Conservation (phyloP, 2,113 vertebrate species). For the Seriola dumerili region DNA sequence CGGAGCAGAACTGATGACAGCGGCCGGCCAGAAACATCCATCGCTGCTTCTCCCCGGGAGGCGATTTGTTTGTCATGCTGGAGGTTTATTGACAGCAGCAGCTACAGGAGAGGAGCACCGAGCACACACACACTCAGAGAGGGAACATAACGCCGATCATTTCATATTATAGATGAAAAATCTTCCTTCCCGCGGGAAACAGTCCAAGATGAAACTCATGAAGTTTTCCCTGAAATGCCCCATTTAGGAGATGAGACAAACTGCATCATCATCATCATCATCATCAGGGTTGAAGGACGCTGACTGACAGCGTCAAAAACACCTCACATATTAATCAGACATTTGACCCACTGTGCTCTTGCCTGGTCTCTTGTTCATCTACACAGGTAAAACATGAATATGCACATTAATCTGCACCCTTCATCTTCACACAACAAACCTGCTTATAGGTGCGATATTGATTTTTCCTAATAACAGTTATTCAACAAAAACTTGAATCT, state of each 20-base stretch:
- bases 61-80: conserved; percentile 58
- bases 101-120: conserved; percentile 10
- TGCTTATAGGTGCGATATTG: too few species aligned
- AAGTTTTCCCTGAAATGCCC: conserved; percentile 34
- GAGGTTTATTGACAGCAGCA: conserved; percentile 54
- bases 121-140: conserved; percentile 18
- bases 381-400: background rate
- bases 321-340: background rate
- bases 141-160: conserved; percentile 35
- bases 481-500: too few species aligned
- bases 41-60: conserved; percentile 42
- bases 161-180: conserved; percentile 42
- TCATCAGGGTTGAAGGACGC: conserved; percentile 7
- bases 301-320: background rate
- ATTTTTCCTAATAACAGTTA: too few species aligned
- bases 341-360: background rate
- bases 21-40: conserved; percentile 37
- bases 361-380: too few species aligned
- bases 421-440: too few species aligned
- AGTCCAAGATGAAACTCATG: conserved; percentile 28
- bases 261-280: conserved; percentile 13
- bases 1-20: conserved; percentile 57
- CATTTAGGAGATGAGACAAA: conserved; percentile 18
- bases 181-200: conserved; percentile 15
- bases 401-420: too few species aligned